Evolutionary conservation across 2,797 vertebrate genomes (phyloP).

Genomic region (Somateria mollissima): DNA sequence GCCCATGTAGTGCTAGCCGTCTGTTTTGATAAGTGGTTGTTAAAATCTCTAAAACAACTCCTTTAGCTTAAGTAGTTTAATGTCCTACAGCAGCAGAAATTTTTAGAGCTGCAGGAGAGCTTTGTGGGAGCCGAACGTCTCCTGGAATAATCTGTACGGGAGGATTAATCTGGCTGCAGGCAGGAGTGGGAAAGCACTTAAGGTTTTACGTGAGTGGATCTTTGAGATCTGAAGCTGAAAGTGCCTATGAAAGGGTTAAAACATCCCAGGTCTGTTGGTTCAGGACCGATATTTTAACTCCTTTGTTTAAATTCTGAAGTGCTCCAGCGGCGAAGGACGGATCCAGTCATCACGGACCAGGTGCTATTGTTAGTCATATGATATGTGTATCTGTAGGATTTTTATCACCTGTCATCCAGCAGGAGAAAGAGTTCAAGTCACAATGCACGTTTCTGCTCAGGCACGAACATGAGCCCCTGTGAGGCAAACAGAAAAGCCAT

Average conservation of each 20-base stretch:
- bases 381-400: conserved; percentile 47
- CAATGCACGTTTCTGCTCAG: conserved; percentile 48
- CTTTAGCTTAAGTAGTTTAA: background rate
- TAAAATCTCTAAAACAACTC: no score
- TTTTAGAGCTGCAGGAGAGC: conserved; percentile 17
- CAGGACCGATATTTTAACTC: conserved; percentile 45
- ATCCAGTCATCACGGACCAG: conserved; percentile 38
- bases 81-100: background rate
- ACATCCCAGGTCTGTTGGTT: background rate
- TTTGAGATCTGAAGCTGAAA: background rate
- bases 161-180: conserved; percentile 50
- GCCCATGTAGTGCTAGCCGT: no score
- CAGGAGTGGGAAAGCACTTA: conserved; percentile 44
- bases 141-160: conserved; percentile 34
- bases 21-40: no score
- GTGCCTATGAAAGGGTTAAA: conserved; percentile 52
- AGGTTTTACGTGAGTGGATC: conserved; percentile 14
- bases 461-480: conserved; percentile 59
- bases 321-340: background rate
- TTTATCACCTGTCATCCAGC: conserved; percentile 68
- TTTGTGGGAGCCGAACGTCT: conserved; percentile 34
- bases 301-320: conserved; percentile 59
- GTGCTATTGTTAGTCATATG: conserved; percentile 58
- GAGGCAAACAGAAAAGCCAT: conserved; percentile 64
- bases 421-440: conserved; percentile 44